phyloP scores from a whole-genome alignment of 30 jellyfish, hydroid and myxozoan genomes.

The Rhopilema esculentum region DNA sequence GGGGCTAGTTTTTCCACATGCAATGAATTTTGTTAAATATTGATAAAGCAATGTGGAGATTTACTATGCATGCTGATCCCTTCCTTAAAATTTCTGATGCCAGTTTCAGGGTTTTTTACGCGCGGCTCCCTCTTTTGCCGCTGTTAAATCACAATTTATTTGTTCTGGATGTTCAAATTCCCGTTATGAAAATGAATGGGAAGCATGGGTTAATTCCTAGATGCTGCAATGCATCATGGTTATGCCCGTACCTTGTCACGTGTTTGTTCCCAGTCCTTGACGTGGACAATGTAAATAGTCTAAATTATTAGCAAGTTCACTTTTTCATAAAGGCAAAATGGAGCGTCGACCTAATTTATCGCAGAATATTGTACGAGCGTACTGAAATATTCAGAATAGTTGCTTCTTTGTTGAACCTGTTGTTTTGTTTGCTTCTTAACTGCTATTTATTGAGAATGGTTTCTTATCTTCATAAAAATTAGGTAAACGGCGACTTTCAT shows the following conservation, averaged over 20 bases:
- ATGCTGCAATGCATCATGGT: background rate
- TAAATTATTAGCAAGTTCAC: background rate
- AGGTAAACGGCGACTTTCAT: background rate
- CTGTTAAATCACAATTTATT: no score
- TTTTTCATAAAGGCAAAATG: background rate
- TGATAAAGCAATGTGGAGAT: no score
- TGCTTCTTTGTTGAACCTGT: constrained; percentile 3
- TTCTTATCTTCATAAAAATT: no score
- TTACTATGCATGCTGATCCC: no score
- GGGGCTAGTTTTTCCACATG: no score
- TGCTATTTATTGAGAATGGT: no score
- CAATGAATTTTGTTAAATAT: no score
- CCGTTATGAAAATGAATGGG: background rate
- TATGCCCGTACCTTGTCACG: background rate
- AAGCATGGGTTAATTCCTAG: background rate
- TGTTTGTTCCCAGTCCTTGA: background rate
- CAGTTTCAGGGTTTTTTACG: no score
- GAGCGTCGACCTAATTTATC: constrained; percentile 5
- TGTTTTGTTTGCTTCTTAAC: background rate
- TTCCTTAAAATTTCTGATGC: no score
- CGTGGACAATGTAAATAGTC: background rate
- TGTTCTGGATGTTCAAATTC: background rate
- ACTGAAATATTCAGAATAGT: constrained; percentile 16
- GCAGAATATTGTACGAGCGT: constrained; percentile 10
- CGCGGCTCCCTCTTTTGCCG: no score